A percentile compares a stretch with the other conserved stretches of the same genome.
phyloP scores from a whole-genome alignment of 1,140 invertebrate genomes.

The Conus ventricosus region DNA sequence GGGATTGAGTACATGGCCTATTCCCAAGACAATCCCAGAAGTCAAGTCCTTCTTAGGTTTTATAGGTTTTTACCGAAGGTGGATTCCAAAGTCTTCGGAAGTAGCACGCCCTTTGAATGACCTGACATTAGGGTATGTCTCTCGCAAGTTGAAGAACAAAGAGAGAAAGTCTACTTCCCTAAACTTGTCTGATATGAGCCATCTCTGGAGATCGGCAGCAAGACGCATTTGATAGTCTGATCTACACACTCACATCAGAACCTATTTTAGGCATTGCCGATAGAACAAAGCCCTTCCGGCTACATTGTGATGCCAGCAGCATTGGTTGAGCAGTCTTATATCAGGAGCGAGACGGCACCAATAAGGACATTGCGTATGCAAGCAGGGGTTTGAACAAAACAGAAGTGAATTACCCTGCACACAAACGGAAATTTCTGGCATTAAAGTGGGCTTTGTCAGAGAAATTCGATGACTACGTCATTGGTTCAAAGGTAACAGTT shows the following conservation, averaged over 20 bases:
- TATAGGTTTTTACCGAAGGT: background rate
- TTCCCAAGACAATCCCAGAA: background rate
- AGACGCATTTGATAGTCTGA: background rate
- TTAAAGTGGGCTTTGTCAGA: background rate
- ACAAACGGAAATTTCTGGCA: slow-evolving; percentile 8
- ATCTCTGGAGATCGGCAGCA: background rate
- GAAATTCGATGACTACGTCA: background rate
- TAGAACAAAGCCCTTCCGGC: background rate
- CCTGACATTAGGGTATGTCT: too few species aligned
- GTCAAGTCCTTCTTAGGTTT: slow-evolving; percentile 11
- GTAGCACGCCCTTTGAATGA: too few species aligned
- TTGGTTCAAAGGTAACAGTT: background rate
- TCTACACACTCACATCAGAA: background rate
- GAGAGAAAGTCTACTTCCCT: too few species aligned
- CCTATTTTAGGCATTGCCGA: background rate
- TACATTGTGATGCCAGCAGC: slow-evolving; percentile 13
- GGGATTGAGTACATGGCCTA: background rate
- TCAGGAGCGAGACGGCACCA: background rate
- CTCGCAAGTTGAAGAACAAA: too few species aligned
- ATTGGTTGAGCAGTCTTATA: background rate
- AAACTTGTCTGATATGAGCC: too few species aligned
- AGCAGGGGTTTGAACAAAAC: background rate
- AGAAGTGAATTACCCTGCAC: background rate
- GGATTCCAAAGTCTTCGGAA: too few species aligned
- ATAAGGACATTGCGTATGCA: background rate